A percentile compares a stretch with the other conserved stretches of the same genome.
Conservation (phyloP, 1,140 invertebrate genomes). For the silkworm (Bombyx mori) region ASM3026992v2 NC_085125.1:5664501-5665000, state of each 20-base stretch:
- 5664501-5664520: slow-evolving; percentile 51
- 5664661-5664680: no score
- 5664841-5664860: slow-evolving; percentile 40
- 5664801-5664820: slow-evolving; percentile 50
- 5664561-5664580: slow-evolving; percentile 40
- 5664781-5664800: slow-evolving; percentile 55
- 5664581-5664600: slow-evolving; percentile 39
- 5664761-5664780: slow-evolving; percentile 59
- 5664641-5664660: slow-evolving; percentile 10
- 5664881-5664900: slow-evolving; percentile 31
- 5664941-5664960: slow-evolving; percentile 68
- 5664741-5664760: slow-evolving; percentile 68
- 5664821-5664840: slow-evolving; percentile 58
- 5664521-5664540: slow-evolving; percentile 61
- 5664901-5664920: slow-evolving; percentile 31
- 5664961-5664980: slow-evolving; percentile 40
- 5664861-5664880: slow-evolving; percentile 30
- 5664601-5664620: slow-evolving; percentile 36
- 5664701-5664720: slow-evolving; percentile 66
- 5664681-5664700: slow-evolving; percentile 59
- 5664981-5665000: slow-evolving; percentile 69
- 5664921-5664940: slow-evolving; percentile 37
- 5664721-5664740: slow-evolving; percentile 58
- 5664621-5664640: slow-evolving; percentile 61
- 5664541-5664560: slow-evolving; percentile 66